Percentiles rank a stretch among this genome's conserved stretches.
These are phyloP conservation scores for Gallinago undulata DNA, from an alignment of 2,113 vertebrate genomes.

Conservation along the genomic window DNA sequence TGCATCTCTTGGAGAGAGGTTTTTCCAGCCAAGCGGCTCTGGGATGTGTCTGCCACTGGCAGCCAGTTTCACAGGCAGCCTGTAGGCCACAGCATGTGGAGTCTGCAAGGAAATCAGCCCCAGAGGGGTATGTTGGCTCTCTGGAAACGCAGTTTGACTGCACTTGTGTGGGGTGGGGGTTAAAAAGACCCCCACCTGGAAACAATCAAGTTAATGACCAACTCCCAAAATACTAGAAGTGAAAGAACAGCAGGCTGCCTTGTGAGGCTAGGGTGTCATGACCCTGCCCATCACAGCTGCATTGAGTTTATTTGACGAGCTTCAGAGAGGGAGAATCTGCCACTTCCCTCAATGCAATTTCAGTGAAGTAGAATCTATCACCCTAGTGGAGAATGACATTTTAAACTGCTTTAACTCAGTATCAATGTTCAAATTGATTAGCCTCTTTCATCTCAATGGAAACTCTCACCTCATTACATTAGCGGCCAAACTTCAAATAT, in stretches of 20 bases:
- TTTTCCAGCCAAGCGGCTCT: accelerated
- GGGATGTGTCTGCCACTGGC: background rate
- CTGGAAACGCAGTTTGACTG: background rate
- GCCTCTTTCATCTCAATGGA: constrained; percentile 47
- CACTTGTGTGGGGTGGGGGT: background rate
- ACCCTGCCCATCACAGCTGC: background rate
- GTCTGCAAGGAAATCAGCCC: background rate
- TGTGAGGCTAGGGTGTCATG: background rate
- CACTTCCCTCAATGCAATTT: background rate
- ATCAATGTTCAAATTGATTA: constrained; percentile 58
- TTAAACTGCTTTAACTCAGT: constrained; percentile 49
- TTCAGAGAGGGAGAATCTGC: background rate
- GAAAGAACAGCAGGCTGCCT: background rate
- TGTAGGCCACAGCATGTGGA: accelerated
- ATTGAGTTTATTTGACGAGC: background rate
- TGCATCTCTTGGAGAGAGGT: background rate
- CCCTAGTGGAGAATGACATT: background rate
- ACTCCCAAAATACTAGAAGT: background rate
- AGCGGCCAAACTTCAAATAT: constrained; percentile 42
- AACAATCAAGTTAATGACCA: background rate
- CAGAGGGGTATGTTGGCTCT: background rate
- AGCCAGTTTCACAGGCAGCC: background rate
- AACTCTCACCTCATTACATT: constrained; percentile 57
- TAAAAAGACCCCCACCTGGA: background rate
- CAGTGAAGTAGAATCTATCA: constrained; percentile 44